Evolutionary conservation across 64 coral and sea anemone species (phyloP).

Genomic region (Catalaphyllia jardinei): DNA sequence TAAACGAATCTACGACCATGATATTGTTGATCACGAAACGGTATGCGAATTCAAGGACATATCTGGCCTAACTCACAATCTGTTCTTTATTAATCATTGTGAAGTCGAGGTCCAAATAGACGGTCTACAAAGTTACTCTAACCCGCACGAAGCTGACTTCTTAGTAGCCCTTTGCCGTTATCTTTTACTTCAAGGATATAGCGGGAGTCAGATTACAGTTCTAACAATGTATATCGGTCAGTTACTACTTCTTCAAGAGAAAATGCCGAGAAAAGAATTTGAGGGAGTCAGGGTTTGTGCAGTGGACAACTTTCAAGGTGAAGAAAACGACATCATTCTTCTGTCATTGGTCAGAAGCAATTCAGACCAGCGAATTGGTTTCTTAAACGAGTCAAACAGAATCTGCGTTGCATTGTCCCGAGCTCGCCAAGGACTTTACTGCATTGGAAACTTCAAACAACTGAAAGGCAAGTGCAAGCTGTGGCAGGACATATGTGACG

Average conservation of each 20-base stretch:
- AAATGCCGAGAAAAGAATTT: conserved; percentile 62
- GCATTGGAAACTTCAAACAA: conserved; percentile 52
- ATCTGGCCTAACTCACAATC: conserved; percentile 58
- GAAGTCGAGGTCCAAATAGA: conserved; percentile 12
- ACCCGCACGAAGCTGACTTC: conserved; percentile 79
- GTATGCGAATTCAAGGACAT: conserved; percentile 67
- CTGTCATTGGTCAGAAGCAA: conserved; percentile 85
- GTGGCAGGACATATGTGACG: conserved; percentile 46
- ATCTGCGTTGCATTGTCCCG: conserved; percentile 56
- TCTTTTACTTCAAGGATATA: conserved; percentile 79
- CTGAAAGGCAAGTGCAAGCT: conserved; percentile 3
- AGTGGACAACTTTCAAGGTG: conserved; percentile 87
- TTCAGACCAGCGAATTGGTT: conserved; percentile 63
- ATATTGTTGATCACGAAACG: conserved; percentile 74
- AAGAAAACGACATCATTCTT: conserved; percentile 90
- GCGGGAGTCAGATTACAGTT: conserved; percentile 63
- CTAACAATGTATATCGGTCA: conserved; percentile 88
- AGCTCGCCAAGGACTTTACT: conserved; percentile 53
- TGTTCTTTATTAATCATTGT: conserved; percentile 83
- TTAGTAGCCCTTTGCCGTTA: conserved; percentile 71
- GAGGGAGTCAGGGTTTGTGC: conserved; percentile 62
- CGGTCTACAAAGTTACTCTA: conserved; percentile 80
- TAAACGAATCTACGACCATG: conserved; percentile 73
- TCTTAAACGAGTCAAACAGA: conserved; percentile 63
- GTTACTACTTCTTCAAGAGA: conserved; percentile 71